Evolutionary conservation across 2,797 vertebrate species (phyloP).

Genomic region (Myotis daubentonii): DNA sequence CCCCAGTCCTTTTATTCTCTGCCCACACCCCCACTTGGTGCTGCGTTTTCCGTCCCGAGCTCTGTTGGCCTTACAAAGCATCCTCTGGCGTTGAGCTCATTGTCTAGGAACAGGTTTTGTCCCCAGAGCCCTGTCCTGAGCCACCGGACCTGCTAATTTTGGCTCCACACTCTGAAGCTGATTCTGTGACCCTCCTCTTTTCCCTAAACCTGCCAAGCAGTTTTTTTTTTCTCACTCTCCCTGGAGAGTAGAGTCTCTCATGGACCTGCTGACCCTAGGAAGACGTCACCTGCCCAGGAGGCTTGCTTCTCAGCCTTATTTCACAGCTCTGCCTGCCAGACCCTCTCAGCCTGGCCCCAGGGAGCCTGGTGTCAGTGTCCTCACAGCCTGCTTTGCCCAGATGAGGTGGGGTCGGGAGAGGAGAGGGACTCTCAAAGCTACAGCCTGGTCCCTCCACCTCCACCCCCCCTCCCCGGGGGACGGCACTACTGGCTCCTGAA

Average conservation of each 20-base stretch:
- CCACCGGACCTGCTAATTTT: background rate
- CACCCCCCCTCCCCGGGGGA: no score
- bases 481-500: background rate
- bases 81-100: background rate
- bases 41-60: background rate
- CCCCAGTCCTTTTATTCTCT: background rate
- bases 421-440: background rate
- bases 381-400: background rate
- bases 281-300: background rate
- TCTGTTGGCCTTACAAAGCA: background rate
- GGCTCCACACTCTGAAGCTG: background rate
- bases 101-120: background rate
- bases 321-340: background rate
- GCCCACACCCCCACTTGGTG: background rate
- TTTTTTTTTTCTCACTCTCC: background rate
- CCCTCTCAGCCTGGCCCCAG: background rate
- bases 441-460: background rate
- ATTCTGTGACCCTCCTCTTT: slow-evolving; percentile 22
- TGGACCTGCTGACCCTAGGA: background rate
- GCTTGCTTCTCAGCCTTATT: background rate
- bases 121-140: background rate
- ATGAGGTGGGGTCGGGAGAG: background rate
- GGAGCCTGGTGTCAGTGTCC: background rate
- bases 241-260: background rate
- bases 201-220: background rate